Evolutionary conservation across 2,113 vertebrate genomes (phyloP).

Genomic region (Gymnogyps californianus): DNA sequence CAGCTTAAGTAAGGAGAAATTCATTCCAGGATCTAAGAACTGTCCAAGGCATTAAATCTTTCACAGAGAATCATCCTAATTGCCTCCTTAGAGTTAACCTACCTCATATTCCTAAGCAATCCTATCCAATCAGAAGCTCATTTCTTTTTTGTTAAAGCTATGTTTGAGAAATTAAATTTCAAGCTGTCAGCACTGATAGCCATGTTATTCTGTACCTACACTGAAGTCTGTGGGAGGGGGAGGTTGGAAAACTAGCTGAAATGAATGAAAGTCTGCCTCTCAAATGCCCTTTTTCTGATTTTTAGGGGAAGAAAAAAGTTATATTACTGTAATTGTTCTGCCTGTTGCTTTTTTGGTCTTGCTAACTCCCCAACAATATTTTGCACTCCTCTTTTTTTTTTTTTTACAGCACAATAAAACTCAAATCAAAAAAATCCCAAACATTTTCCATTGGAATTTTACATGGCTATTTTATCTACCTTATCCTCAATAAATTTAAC

Average conservation of each 20-base stretch:
- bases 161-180: background rate
- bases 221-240: background rate
- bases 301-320: background rate
- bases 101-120: background rate
- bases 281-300: background rate
- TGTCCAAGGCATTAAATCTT: background rate
- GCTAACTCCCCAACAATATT: background rate
- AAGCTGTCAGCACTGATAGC: background rate
- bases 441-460: background rate
- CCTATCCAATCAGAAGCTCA: background rate
- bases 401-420: background rate
- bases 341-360: background rate
- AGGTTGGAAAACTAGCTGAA: background rate
- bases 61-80: background rate
- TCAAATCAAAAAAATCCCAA: background rate
- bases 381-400: background rate
- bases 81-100: background rate
- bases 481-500: background rate
- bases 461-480: background rate
- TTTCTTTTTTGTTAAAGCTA: background rate
- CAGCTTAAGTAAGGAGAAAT: background rate
- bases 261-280: background rate
- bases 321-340: background rate
- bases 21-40: background rate
- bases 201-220: background rate